Base-by-base conservation (phyloP, 2,797 vertebrate genomes). In the Pseudopleuronectes americanus region DNA sequence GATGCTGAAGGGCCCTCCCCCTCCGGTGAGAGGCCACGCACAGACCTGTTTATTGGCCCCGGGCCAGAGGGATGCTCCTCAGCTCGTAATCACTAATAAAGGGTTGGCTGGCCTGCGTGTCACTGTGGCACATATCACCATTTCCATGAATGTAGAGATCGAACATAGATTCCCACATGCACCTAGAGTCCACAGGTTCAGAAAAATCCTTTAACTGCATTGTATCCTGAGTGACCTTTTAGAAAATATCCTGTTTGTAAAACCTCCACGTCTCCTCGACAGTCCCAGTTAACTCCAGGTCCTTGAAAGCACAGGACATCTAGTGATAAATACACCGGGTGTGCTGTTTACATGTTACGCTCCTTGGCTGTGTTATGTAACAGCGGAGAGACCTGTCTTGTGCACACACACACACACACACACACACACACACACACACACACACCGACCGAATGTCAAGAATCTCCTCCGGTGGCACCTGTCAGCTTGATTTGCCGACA, bases 1-100 rank as follows among this genome's bases (percentile, higher is more conserved):
- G 75, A 80, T 74, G 81, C 82, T 85, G 72, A 86, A 87, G 82
- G 62, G 26, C 72, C 63, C 64, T 67, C 65, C 55, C 12, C 21
- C 65, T 73, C 57, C 43, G 67, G 74, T 41, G 72, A 80, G 75
- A 80, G 72, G 78, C 84, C 77, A 68, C 65, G 85, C 61, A 61
- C 71, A 80, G 81, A 86, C 66, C 33, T 82, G 85, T 70, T 77
- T 58, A 62, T 77, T 77, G 71, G 83, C 87, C 78, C 26, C 14
- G 2, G 74, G 84, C 81, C 81, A 76, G 71, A 72, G 64, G 71
- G 74, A n/a, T 57, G 72, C 82, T 78, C 60, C 74, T 75, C 60
- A 1, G 69, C 47, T 84, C 74, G 24, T 52, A 49, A 55, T 77
- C 70, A 56, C 70, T 67, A 55, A 64, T 74, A 65, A 83, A 73